A percentile compares a stretch with the other conserved stretches of the same genome.
phyloP scores from a whole-genome alignment of 2,888 invertebrate genomes.

The Parapristionchus giblindavisi region DNA sequence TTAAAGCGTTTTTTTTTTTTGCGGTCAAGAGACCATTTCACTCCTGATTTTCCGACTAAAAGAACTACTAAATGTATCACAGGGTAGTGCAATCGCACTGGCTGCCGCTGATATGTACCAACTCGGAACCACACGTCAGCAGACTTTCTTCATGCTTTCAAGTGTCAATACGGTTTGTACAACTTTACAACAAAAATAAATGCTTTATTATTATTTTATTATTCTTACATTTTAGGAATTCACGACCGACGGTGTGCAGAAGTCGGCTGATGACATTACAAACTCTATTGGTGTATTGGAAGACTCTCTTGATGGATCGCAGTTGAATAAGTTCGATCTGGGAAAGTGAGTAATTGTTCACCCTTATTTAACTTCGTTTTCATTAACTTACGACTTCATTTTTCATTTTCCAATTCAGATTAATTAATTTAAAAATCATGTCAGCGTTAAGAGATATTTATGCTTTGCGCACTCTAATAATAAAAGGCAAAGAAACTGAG shows the following conservation, averaged over 20 bases:
- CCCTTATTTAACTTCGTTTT: not conserved
- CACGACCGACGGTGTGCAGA: not conserved
- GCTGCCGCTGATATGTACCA: not conserved
- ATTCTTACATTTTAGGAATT: not conserved
- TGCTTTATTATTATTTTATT: not conserved
- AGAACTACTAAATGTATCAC: not conserved
- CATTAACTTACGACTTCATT: not conserved
- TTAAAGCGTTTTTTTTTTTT: too few relatives aligned
- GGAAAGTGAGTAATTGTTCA: not conserved
- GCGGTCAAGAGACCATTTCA: not conserved
- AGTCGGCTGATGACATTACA: not conserved
- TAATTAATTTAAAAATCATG: too few relatives aligned
- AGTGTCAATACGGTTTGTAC: conserved; percentile 4
- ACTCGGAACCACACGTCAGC: not conserved
- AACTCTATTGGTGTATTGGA: not conserved
- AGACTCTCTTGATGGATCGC: not conserved
- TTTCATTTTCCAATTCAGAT: not conserved
- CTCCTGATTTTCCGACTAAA: not conserved
- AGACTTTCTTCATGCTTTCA: conserved; percentile 15
- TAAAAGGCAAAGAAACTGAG: too few relatives aligned
- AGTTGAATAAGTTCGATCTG: not conserved
- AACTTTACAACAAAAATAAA: not conserved
- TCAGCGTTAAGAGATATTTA: too few relatives aligned
- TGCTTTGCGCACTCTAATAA: too few relatives aligned
- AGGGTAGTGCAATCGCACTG: not conserved